Base-by-base conservation (phyloP, 1,140 invertebrate genomes). In the Aphaenogaster rudis region DNA sequence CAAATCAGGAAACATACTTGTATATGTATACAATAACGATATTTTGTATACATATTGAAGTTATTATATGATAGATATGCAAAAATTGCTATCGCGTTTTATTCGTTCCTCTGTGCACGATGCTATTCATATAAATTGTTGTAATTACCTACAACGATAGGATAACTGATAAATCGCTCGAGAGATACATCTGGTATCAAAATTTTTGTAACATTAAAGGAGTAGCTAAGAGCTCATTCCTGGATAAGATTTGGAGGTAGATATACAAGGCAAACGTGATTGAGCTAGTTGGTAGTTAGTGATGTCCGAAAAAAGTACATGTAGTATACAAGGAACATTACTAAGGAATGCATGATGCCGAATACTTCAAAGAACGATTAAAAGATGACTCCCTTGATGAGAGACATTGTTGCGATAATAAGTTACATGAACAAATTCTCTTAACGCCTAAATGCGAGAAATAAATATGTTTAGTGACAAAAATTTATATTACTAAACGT, bases 401-500 rank as follows among this genome's bases (percentile, higher is more conserved):
- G 48, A 76, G 17, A 7, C 2, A 13, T 52, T 42, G 5, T 72
- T 52, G 6, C 59, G 79, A 84, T 39, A 80, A 91, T 90, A 89
- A 88, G 5, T 86, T 89, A 91, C n/a, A 54, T 39, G 57, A 52
- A 57, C 33, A 67, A 54, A 67, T 63, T 78, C 39, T 2, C 54
- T 84, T 89, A 88, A 8, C 9, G 52, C 6, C 66, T 87, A 91
- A 87, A 86, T 90, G 88, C 86, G 64, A 90, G 36, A 90, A 86
- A 88, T 91, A 91, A 91, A 90, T 91, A 88, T 86, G 48, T 76
- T 36, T 72, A 57, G 9, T 87, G 63, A 54, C 54, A 9, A 84
- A 61, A 39, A 71, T 71, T 36, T 63, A 66, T 76, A 81, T 0
- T n/a, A 28, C 74, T 93, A 95, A 64, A 94, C 94, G 67, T 94